phyloP scores from a whole-genome alignment of 2,888 invertebrate species.

The Spodoptera picta region DNA sequence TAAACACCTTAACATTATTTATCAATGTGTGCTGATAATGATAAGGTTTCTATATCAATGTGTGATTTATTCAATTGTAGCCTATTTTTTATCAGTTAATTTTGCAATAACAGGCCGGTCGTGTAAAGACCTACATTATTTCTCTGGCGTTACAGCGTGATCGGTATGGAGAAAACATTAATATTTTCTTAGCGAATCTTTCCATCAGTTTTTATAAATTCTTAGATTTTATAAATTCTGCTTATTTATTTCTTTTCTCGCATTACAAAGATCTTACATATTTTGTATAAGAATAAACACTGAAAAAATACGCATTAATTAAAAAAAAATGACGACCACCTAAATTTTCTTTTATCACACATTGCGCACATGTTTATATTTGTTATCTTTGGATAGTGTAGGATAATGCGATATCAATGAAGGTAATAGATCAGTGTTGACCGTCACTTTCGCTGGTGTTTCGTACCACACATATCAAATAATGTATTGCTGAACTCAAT shows the following conservation, averaged over 20 bases:
- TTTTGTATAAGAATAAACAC: too few species aligned
- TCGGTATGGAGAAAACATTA: too few species aligned
- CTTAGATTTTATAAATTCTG: too few species aligned
- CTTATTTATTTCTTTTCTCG: too few species aligned
- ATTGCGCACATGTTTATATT: constrained; percentile 13
- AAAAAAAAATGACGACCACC: background rate
- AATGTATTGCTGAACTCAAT: too few species aligned
- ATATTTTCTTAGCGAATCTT: too few species aligned
- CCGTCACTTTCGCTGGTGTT: constrained; percentile 23
- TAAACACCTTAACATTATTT: constrained; percentile 9
- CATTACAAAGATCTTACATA: too few species aligned
- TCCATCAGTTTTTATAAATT: too few species aligned
- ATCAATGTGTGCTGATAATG: constrained; percentile 21
- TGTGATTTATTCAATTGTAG: constrained; percentile 2
- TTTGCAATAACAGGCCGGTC: background rate
- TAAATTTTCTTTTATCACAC: constrained; percentile 7
- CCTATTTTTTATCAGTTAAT: background rate
- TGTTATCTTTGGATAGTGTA: constrained; percentile 21
- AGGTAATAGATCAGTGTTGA: constrained; percentile 37
- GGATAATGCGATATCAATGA: constrained; percentile 29
- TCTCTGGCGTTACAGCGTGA: too few species aligned
- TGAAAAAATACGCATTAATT: background rate
- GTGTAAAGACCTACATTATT: too few species aligned
- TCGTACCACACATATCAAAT: too few species aligned
- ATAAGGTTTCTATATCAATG: constrained; percentile 26